phyloP scores from a whole-genome alignment of 2,888 invertebrate genomes.

The Graphium colonna region DNA sequence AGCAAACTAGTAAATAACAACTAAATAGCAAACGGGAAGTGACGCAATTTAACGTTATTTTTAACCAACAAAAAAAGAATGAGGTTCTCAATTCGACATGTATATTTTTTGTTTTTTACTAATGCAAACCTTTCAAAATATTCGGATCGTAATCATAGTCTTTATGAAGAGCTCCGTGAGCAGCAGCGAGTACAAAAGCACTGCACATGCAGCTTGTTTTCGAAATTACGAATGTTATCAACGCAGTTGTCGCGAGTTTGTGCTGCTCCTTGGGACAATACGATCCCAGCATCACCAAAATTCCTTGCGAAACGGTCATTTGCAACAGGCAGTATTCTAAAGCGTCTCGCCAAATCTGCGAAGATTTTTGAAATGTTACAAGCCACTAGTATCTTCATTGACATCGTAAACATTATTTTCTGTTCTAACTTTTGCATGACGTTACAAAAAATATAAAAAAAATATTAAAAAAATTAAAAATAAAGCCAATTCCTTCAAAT shows the following conservation, averaged over 20 bases:
- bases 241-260: constrained; percentile 46
- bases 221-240: constrained; percentile 49
- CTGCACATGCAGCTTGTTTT: constrained; percentile 48
- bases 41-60: too few relatives aligned
- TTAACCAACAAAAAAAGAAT: too few relatives aligned
- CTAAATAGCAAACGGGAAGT: too few relatives aligned
- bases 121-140: constrained; percentile 50
- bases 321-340: constrained; percentile 62
- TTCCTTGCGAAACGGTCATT: constrained; percentile 61
- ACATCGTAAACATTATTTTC: too few relatives aligned
- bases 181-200: constrained; percentile 54
- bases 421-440: too few relatives aligned
- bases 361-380: background rate
- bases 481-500: too few relatives aligned
- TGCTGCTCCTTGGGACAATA: constrained; percentile 55
- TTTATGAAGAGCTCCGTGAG: constrained; percentile 52
- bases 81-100: too few relatives aligned
- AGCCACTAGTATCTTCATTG: too few relatives aligned
- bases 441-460: too few relatives aligned
- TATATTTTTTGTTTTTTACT: too few relatives aligned
- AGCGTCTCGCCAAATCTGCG: constrained; percentile 69
- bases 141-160: constrained; percentile 58
- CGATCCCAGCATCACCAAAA: constrained; percentile 62
- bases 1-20: too few relatives aligned
- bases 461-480: too few relatives aligned